A percentile compares a stretch with the other conserved stretches of the same genome.
phyloP scores from a whole-genome alignment of 2,888 invertebrate genomes.

The Drosophila longiperda region DNA sequence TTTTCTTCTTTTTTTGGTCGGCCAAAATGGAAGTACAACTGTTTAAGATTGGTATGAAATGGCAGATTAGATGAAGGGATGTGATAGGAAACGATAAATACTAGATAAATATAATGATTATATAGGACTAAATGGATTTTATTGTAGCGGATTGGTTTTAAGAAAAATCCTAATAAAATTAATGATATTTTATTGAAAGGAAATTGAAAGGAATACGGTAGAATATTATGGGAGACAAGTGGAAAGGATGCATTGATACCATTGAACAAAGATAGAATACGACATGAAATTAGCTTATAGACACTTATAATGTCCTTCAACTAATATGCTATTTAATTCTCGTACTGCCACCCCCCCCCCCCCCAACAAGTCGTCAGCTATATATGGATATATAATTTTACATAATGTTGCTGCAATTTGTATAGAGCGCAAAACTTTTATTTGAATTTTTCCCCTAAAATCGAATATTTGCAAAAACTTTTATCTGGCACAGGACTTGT shows the following conservation, averaged over 20 bases:
- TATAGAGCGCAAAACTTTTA: constrained; percentile 57
- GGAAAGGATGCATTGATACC: background rate
- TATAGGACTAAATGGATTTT: constrained; percentile 13
- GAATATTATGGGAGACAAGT: background rate
- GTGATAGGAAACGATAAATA: constrained; percentile 31
- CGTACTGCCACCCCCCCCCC: background rate
- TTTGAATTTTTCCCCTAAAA: constrained; percentile 35
- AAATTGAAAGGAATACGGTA: background rate
- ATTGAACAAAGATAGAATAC: background rate
- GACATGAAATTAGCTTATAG: background rate
- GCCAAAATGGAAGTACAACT: constrained; percentile 37
- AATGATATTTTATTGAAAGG: background rate
- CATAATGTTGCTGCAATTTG: constrained; percentile 81
- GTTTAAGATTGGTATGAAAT: constrained; percentile 39
- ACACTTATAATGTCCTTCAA: background rate
- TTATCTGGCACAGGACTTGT: constrained; percentile 7
- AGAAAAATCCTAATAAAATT: background rate
- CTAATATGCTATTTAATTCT: background rate
- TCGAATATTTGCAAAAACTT: constrained; percentile 34
- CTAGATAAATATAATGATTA: constrained; percentile 34
- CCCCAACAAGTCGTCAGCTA: constrained; percentile 8
- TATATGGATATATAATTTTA: constrained; percentile 75
- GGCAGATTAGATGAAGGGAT: constrained; percentile 40
- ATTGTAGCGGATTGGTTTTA: background rate
- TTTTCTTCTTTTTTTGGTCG: constrained; percentile 18